A percentile compares a stretch with the other conserved stretches of the same genome.
Conservation (phyloP, 1,140 invertebrate species). For the Drosophila erecta region DNA sequence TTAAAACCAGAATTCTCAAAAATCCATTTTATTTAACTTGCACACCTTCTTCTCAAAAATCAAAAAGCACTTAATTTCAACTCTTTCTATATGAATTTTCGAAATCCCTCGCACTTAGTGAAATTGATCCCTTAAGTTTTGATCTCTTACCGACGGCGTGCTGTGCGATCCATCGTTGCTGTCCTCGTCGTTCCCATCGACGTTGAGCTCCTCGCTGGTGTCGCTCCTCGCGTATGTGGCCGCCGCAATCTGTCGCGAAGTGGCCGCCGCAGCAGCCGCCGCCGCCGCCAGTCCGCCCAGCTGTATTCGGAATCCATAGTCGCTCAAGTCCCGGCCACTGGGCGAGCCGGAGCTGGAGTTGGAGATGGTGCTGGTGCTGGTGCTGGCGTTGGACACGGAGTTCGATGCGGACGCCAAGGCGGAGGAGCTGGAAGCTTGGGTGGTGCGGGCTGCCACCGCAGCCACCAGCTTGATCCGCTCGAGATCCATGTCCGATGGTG, state of each 20-base stretch:
- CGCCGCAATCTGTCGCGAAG: slow-evolving; percentile 77
- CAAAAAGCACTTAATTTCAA: no score
- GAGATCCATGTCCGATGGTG: slow-evolving; percentile 72
- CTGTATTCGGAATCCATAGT: slow-evolving; percentile 84
- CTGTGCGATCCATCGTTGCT: slow-evolving; percentile 80
- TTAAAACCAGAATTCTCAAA: no score
- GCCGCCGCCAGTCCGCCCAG: slow-evolving; percentile 81
- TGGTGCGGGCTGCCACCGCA: slow-evolving; percentile 65
- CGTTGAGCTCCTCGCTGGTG: slow-evolving; percentile 83
- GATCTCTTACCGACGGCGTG: slow-evolving; percentile 78
- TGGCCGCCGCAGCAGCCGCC: slow-evolving; percentile 78
- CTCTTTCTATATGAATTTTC: neutral
- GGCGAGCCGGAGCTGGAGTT: slow-evolving; percentile 52
- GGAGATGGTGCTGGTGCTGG: slow-evolving; percentile 37
- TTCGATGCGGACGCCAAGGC: slow-evolving; percentile 21
- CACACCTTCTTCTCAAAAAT: no score
- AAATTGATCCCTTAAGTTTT: no score
- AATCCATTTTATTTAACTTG: no score
- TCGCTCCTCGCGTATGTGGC: slow-evolving; percentile 83
- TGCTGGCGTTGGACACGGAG: slow-evolving; percentile 32
- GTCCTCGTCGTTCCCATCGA: slow-evolving; percentile 83
- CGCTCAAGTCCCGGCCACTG: slow-evolving; percentile 74
- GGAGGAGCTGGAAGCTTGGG: slow-evolving; percentile 46
- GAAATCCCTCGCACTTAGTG: neutral
- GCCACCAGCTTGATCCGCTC: slow-evolving; percentile 83